Base-by-base conservation (phyloP, 2,888 invertebrate genomes). In the Deilephila porcellus region DNA sequence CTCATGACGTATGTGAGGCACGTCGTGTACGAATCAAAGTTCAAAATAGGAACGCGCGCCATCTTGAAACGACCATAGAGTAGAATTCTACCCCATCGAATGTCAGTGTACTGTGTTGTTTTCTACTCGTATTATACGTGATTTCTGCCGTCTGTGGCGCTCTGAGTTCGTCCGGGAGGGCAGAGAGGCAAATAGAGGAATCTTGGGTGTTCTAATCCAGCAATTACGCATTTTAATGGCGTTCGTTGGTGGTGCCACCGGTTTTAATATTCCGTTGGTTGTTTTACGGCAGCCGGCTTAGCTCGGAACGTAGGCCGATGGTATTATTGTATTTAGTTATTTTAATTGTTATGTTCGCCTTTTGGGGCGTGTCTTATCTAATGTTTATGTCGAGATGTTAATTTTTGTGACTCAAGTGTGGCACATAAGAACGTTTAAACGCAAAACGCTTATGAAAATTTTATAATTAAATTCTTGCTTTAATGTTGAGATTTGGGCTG, bases 211-310 rank as follows among this genome's bases (percentile, higher is more conserved):
- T 88, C 88, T 94, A 94, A 94, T 93, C 94, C 91, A 90, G 92
- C 93, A 94, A 94, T 94, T 94, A 93, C 92, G 92, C 90, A 94
- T 93, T 94, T 94, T 94, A 93, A 94, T 94, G 92, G 92, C 90
- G 89, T 92, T 92, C 90, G 89, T 88, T 88, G 86, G 85, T 83
- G 83, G 84, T 79, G 76, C 79, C 77, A 81, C 86, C 87, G 91
- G 88, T 94, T 94, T 94, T 94, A 94, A 93, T 94, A 94, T 94
- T 93, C 93, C 85, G 81, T 86, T 91, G 93, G 93, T 91, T 90
- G 93, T 93, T 94, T 93, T 92, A 93, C 90, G 89, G 88, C 86
- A 87, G 86, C 83, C 80, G 78, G 77, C 78, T 79, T 80, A 76
- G 59, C 60, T 75, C 71, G 34, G 71, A 80, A 78, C 83, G 81